Conservation (phyloP, 2,888 invertebrate genomes). For the Drosophila borealis region DNA sequence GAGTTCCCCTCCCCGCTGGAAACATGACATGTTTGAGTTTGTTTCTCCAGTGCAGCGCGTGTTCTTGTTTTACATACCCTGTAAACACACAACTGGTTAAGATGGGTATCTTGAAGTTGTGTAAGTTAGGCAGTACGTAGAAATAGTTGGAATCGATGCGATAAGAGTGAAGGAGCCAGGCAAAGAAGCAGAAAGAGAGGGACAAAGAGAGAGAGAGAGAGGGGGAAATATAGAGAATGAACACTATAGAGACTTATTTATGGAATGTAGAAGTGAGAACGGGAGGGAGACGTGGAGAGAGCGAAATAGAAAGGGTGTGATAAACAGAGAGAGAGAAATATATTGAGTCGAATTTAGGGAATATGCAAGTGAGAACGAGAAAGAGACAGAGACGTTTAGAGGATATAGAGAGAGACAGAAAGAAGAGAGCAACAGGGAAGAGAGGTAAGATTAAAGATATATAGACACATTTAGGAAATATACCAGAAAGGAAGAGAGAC, state of each 20-base stretch:
- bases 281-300: not conserved
- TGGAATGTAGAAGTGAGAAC: too few relatives aligned
- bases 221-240: too few relatives aligned
- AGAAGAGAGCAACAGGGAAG: not conserved
- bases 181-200: too few relatives aligned
- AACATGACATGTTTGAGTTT: constrained; percentile 28
- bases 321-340: not conserved
- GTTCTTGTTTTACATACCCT: constrained; percentile 23
- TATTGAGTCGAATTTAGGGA: not conserved
- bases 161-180: not conserved
- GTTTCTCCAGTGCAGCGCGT: constrained; percentile 6
- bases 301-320: not conserved
- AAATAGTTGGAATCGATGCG: not conserved
- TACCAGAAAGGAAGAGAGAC: not conserved
- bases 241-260: too few relatives aligned
- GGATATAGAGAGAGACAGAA: too few relatives aligned
- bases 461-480: too few relatives aligned
- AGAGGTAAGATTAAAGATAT: not conserved
- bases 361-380: not conserved
- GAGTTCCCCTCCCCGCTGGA: not conserved
- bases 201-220: not conserved
- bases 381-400: not conserved
- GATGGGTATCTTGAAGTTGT: too few relatives aligned
- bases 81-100: not conserved
- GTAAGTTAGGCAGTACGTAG: not conserved